A percentile compares a stretch with the other conserved stretches of the same genome.
Conservation (phyloP, 2,888 invertebrate genomes). For the Elegia similella region DNA sequence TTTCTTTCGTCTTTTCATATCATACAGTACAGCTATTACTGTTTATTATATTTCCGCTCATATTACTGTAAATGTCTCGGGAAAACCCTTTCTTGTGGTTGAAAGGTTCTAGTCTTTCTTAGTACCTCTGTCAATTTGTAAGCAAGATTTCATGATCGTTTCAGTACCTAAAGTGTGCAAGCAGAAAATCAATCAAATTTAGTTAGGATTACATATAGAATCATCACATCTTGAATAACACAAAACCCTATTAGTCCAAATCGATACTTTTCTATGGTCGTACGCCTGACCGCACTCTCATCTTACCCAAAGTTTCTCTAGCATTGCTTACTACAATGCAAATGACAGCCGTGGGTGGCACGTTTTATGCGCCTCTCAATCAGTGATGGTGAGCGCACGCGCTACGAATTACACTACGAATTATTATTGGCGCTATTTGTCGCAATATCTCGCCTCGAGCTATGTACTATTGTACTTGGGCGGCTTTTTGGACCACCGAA, state of each 20-base stretch:
- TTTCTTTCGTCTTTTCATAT: not conserved
- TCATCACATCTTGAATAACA: not conserved
- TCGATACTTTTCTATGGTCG: not conserved
- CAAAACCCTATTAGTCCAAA: not conserved
- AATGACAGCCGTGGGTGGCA: constrained; percentile 67
- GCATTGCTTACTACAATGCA: constrained; percentile 41
- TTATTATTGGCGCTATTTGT: constrained; percentile 69
- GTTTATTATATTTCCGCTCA: no score
- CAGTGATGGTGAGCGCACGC: constrained; percentile 71
- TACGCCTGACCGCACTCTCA: not conserved
- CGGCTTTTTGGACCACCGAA: constrained; percentile 37
- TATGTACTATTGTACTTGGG: constrained; percentile 37
- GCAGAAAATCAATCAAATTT: no score
- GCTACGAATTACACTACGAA: constrained; percentile 54
- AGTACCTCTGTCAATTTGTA: no score
- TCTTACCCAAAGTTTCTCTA: not conserved
- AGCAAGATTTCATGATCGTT: no score
- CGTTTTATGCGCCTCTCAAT: constrained; percentile 66
- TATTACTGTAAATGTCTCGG: no score
- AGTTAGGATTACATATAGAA: no score
- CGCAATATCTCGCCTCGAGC: constrained; percentile 42
- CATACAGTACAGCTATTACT: not conserved
- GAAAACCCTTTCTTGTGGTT: no score
- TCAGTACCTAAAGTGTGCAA: no score
- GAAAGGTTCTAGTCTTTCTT: no score